Evolutionary conservation across 2,888 invertebrate genomes (phyloP), one percentile per base, ranked within the genome.

Genomic region (Cephus pulcher): DNA sequence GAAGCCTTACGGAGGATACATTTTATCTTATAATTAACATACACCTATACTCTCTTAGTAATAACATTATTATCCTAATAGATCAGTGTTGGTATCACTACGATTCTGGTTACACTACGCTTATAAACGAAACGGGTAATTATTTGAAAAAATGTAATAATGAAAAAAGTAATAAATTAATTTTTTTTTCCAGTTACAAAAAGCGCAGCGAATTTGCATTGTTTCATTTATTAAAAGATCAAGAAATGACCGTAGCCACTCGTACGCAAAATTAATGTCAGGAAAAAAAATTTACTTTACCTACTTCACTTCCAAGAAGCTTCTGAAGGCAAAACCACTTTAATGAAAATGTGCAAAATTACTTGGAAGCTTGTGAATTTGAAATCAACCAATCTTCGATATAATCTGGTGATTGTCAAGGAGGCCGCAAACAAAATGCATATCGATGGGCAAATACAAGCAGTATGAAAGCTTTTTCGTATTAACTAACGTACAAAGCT

Each of bases 81-180:
- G 88, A 87, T 88, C 79, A 82, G 85, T 9, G 87, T 84, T 11
- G 85, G 82, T 30, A 81, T 87, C 78, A 87, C 86, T 30, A 88
- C 85, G n/a, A 86, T 87, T 68, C 79, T 88, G 69, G 86, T 87
- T 34, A 88, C 85, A 32, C 84, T 87, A 1, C 4, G 3, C 12
- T 6, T 12, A 71, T 32, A 1, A 71, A 6, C 11, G n/a, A 32
- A 32, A 23, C 70, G 6, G 15, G 40, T 40, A 40, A 40, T 9
- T 40, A 35, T 35, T 35, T 12, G 0, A 3, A 35, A 35, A 4
- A 40, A 15, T 4, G 4, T 40, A 15, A 15, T 4, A 15, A 4
- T 15, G 15, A 40, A 15, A 23, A 6, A 40, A 40, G 4, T 32
- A 32, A 32, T 1, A 32, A 32, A 32, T 2, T 2, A 32, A 2